A percentile compares a stretch with the other conserved stretches of the same genome.
phyloP scores from a whole-genome alignment of 2,888 invertebrate genomes.

The Lepidochrysops patricia region DNA sequence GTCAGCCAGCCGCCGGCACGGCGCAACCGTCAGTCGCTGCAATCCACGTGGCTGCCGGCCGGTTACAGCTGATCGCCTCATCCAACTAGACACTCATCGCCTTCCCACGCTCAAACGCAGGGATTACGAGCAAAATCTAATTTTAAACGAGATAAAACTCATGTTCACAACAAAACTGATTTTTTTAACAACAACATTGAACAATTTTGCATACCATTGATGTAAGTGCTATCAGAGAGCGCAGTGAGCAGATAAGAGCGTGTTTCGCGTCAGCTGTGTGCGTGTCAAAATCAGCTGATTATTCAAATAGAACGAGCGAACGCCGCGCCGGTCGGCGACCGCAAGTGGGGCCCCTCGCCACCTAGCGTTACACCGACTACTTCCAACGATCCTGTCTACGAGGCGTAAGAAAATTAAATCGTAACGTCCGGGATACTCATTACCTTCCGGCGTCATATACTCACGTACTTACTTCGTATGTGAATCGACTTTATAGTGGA shows the following conservation, averaged over 20 bases:
- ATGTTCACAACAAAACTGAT: background rate
- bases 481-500: background rate
- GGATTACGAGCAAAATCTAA: background rate
- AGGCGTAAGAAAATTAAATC: conserved; percentile 13
- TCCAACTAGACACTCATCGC: background rate
- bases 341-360: conserved; percentile 34
- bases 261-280: conserved; percentile 67
- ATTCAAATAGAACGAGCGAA: conserved; percentile 71
- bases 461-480: background rate
- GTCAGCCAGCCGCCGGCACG: conserved; percentile 46
- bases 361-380: conserved; percentile 28
- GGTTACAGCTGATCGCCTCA: conserved; percentile 44
- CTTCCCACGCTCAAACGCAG: background rate
- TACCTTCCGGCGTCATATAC: background rate
- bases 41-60: conserved; percentile 40
- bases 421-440: background rate
- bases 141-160: background rate
- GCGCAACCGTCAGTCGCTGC: conserved; percentile 32
- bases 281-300: conserved; percentile 76
- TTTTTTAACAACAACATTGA: conserved; percentile 4
- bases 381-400: conserved; percentile 17
- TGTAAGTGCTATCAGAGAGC: conserved; percentile 14
- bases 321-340: conserved; percentile 59
- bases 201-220: conserved; percentile 15
- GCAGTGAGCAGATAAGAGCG: conserved; percentile 51